Base-by-base conservation (phyloP, 2,113 vertebrate genomes). In the Gallinago paraguaiae region DNA sequence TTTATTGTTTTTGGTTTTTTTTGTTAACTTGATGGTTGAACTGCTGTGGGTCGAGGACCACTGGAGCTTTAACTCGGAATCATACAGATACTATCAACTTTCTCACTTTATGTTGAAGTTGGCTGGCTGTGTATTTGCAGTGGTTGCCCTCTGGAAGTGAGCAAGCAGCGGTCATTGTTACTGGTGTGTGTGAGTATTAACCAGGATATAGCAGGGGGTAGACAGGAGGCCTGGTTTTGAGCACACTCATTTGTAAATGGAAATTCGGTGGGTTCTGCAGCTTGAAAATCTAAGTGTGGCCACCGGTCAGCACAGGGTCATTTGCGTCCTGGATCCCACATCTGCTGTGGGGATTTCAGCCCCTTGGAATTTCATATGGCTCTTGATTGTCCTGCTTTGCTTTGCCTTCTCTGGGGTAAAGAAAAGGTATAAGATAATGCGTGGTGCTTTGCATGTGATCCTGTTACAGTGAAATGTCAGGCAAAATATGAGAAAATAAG, bases 91-190 rank as follows among this genome's bases (percentile, higher is more conserved):
- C 4, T 33, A 5, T 65, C 1, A 3, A 17, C 18, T 75, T 75
- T 39, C 37, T 50, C 12, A 25, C 23, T 33, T 57, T 13, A 2
- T 27, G 4, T 59, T 17, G 30, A 39, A 11, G 35, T 39, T 69
- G 27, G 9, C 14, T 60, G 69, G 33, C 43, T 20, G 80, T 50
- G 30, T 22, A 2, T 86, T 77, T 88, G 71, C 57, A 54, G 86
- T 60, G 84, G 41, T 41, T 94, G 46, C 19, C 37, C 28, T 90
- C 68, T 43, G 86, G 53, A 88, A 77, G 71, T 22, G 53, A 64
- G 65, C 48, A 25, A 71, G 46, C 24, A 7, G 53, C 18, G 5
- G 27, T 12, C 17, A 50, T 65, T 0, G 0, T 76, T 50, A 51
- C 51, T 51, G n/a, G 11, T 2, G 13, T 8, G 18, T 19, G 10